Evolutionary conservation across 2,797 vertebrate species (phyloP).

Genomic region (Gallinago solitaria): DNA sequence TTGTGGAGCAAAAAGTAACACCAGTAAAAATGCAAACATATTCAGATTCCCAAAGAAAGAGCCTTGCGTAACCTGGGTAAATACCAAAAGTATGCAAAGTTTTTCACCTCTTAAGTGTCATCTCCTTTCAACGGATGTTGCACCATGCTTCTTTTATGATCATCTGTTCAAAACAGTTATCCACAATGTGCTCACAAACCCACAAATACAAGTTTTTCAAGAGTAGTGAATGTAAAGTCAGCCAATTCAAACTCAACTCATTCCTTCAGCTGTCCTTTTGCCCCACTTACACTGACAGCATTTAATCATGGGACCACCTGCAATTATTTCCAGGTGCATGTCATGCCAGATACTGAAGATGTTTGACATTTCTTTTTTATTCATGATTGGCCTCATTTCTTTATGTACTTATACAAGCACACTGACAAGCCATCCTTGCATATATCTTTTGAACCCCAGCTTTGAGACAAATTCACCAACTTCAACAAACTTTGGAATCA

Average conservation of each 20-base stretch:
- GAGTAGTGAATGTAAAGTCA: background rate
- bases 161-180: background rate
- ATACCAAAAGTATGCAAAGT: background rate
- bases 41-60: background rate
- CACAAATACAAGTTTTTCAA: background rate
- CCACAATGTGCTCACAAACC: background rate
- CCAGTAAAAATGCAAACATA: background rate
- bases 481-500: background rate
- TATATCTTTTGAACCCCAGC: background rate
- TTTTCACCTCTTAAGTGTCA: background rate
- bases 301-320: background rate
- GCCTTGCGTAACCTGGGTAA: background rate
- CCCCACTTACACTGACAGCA: background rate
- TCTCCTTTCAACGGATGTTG: background rate
- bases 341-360: background rate
- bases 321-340: slow-evolving; percentile 5
- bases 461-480: background rate
- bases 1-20: background rate
- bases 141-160: background rate
- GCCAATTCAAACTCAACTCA: background rate
- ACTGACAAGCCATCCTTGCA: background rate
- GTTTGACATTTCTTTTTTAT: background rate
- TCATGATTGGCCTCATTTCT: background rate
- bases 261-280: background rate
- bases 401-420: background rate